Evolutionary conservation across 1,140 invertebrate genomes (phyloP), one percentile per base, ranked within the genome.

Genomic region (Chionoecetes opilio): DNA sequence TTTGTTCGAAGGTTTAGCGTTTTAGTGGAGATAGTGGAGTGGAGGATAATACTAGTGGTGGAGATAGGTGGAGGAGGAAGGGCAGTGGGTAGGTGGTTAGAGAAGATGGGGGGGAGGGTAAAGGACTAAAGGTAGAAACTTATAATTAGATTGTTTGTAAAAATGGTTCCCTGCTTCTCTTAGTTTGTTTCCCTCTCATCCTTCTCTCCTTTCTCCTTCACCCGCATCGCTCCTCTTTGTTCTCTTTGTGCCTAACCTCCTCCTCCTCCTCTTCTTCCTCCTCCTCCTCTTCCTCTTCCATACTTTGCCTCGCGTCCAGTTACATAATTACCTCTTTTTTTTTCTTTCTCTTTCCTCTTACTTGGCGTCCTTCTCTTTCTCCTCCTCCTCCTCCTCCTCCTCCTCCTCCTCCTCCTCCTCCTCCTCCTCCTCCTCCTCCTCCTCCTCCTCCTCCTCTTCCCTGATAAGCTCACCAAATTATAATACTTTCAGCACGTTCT

Each of bases 401-500:
- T 46, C 41, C 41, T 46, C 41, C 41, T 46, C 41, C 41, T 46
- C 41, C 41, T 46, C 41, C n/a, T n/a, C n/a, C n/a, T n/a, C n/a
- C n/a, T n/a, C n/a, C 41, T 46, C 41, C 41, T 46, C 41, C 41
- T 46, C 41, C 41, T 46, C 8, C 63, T 75, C 8, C 63, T 21
- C 21, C 63, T 21, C 63, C 21, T 21, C 63, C 53, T 11, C 53
- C 53, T 75, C 6, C 53, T 75, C 11, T 26, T 75, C 63, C 46
- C 63, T 75, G 63, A 75, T 75, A 75, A 75, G 63, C 63, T 75
- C 63, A 75, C 63, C 63, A 75, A 75, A 75, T 75, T 75, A 75
- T 75, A 75, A 75, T 75, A 75, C 63, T 75, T 75, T 75, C 63
- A 75, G 63, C 26, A 26, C 63, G n/a, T 75, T 75, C 63, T 75